A percentile compares a stretch with the other conserved stretches of the same genome.
Evolutionary conservation across 2,113 vertebrate species (phyloP).

Genomic region (Carassius carassius): DNA sequence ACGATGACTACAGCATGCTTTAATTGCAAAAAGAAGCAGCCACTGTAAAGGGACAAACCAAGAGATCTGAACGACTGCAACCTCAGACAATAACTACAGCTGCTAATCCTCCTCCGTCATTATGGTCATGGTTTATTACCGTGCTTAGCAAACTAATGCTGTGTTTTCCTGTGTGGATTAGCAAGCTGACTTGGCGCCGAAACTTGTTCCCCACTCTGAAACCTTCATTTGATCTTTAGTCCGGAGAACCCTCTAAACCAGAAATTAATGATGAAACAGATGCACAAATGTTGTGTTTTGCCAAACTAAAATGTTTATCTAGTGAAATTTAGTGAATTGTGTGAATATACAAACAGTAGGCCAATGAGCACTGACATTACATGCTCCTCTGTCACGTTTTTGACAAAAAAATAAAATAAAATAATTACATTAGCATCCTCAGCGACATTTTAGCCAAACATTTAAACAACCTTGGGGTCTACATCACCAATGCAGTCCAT

Average conservation of each 20-base stretch:
- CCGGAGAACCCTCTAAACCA: slow-evolving; percentile 35
- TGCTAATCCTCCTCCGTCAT: slow-evolving; percentile 80
- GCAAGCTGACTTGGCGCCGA: slow-evolving; percentile 30
- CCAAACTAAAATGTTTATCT: not conserved
- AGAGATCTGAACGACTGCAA: slow-evolving; percentile 72
- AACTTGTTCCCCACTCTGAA: slow-evolving; percentile 17
- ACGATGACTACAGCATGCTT: slow-evolving; percentile 72
- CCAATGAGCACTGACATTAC: not conserved
- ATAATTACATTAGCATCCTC: slow-evolving; percentile 24
- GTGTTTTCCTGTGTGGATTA: slow-evolving; percentile 79
- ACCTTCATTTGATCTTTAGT: slow-evolving; percentile 40
- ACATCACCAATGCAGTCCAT: slow-evolving; percentile 39
- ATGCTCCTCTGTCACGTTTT: not conserved
- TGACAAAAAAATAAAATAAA: not conserved
- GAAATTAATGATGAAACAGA: slow-evolving; percentile 15
- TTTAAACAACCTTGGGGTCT: slow-evolving; percentile 27
- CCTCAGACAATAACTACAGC: slow-evolving; percentile 76
- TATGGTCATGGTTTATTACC: slow-evolving; percentile 79
- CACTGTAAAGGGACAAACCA: slow-evolving; percentile 75
- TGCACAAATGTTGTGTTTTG: not conserved
- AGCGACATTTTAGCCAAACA: slow-evolving; percentile 8
- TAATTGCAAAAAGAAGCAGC: slow-evolving; percentile 78
- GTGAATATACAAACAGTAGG: not conserved
- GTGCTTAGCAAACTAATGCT: slow-evolving; percentile 79
- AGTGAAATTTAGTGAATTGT: not conserved